A percentile compares a stretch with the other conserved stretches of the same genome.
Evolutionary conservation across 2,113 vertebrate genomes (phyloP).

Genomic region (Daboia siamensis): DNA sequence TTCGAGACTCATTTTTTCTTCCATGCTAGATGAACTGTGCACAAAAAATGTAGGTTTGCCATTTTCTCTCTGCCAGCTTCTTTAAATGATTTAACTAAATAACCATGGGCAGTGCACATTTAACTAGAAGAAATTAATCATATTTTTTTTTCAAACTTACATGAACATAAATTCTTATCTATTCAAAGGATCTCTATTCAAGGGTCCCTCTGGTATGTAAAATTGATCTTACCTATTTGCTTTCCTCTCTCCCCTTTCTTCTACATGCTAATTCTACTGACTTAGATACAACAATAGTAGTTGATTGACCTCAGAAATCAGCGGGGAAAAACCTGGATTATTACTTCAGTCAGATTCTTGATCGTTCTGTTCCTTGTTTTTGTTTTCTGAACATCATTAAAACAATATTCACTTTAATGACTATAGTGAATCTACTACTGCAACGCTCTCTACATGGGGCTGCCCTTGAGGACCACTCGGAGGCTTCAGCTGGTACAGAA

Average conservation of each 20-base stretch:
- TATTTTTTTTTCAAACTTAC: neutral
- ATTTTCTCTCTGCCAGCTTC: neutral
- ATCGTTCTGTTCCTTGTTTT: neutral
- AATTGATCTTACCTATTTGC: neutral
- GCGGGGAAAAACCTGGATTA: neutral
- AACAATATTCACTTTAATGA: slow-evolving; percentile 31
- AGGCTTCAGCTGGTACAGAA: too few species aligned
- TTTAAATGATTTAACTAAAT: neutral
- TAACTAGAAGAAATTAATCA: neutral
- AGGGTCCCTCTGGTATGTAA: neutral
- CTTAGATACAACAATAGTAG: neutral
- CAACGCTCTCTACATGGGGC: too few species aligned
- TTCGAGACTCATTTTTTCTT: neutral
- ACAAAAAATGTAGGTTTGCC: neutral
- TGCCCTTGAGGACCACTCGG: too few species aligned
- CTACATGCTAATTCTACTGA: neutral
- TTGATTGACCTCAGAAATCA: neutral
- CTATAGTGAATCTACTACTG: too few species aligned
- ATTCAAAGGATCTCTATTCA: neutral
- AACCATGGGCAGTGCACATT: neutral
- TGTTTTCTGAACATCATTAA: neutral
- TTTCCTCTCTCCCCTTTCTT: neutral
- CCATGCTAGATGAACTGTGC: neutral
- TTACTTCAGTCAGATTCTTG: neutral
- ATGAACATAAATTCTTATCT: neutral